These are phyloP conservation scores for Cheilinus undulatus DNA, from an alignment of 2,113 vertebrate genomes.

Conservation along the genomic window DNA sequence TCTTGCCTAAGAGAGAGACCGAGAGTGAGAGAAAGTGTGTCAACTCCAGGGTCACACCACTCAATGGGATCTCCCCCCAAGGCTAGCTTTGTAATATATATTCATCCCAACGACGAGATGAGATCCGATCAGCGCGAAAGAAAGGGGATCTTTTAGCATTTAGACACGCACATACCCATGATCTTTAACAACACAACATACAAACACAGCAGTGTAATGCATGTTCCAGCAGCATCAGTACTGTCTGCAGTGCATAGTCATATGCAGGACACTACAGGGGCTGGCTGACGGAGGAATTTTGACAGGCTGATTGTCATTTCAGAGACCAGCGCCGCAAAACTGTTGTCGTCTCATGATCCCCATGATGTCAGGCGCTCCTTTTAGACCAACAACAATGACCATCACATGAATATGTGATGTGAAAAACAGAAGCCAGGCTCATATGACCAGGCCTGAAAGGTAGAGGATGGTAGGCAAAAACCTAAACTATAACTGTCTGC, in stretches of 20 bases:
- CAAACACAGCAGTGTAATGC: conserved; percentile 2
- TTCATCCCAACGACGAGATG: conserved; percentile 39
- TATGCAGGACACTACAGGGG: conserved; percentile 2
- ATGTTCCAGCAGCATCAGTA: conserved; percentile 31
- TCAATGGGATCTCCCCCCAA: conserved; percentile 53
- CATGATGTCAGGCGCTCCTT: conserved; percentile 49
- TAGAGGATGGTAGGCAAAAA: conserved; percentile 2
- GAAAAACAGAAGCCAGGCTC: conserved; percentile 13
- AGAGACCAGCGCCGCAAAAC: conserved; percentile 19
- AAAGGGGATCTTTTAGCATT: neutral
- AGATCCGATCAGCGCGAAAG: conserved; percentile 12
- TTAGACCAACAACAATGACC: conserved; percentile 41
- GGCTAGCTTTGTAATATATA: conserved; percentile 48
- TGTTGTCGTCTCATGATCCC: conserved; percentile 51
- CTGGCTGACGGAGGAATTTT: conserved; percentile 21
- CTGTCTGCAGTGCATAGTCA: conserved; percentile 7
- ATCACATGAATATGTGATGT: conserved; percentile 22
- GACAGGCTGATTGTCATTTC: conserved; percentile 38
- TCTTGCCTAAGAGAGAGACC: conserved; percentile 19
- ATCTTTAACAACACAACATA: neutral
- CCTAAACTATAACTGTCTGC: neutral
- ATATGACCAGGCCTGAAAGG: conserved; percentile 30
- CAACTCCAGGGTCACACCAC: conserved; percentile 65
- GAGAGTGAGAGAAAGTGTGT: conserved; percentile 67
- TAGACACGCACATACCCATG: neutral